Base-by-base conservation (phyloP, 2,113 vertebrate species). In the Cryptomyrus ogoouensis region DNA sequence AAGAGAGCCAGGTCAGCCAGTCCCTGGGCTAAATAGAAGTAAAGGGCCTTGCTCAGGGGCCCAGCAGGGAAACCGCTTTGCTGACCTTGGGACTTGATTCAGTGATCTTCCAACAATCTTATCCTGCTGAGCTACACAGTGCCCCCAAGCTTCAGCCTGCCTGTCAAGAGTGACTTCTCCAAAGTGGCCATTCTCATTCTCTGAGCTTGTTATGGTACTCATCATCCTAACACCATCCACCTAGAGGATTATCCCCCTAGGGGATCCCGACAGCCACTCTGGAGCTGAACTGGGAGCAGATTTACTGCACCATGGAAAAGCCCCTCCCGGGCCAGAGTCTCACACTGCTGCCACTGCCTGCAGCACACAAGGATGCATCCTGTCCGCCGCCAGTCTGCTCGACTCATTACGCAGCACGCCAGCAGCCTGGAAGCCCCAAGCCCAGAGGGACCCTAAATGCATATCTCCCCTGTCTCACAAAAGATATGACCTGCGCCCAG, bases 341-440 rank as follows among this genome's bases (percentile, higher is more conserved):
- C 13, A 50, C 31, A 42, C 80, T 87, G 53, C 90, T 83, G 89
- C 90, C 90, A 88, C 90, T 90, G 88, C 90, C 85, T 74, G 66
- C 52, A 88, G 83, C 91, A 89, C 88, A 46, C 35, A 27, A 47
- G 85, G 83, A 49, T 87, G 84, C 89, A 91, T 93, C 89, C 90
- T 91, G 90, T 83, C 85, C 89, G 53, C 58, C 89, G 27, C 62
- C 62, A 56, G 66, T 92, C 91, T 93, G 93, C 53, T 93, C 87
- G 91, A 92, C 89, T 93, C 92, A 92, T 93, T 90, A 93, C 19
- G 47, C 46, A 80, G 80, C 47, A 90, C 91, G 91, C 83, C 87
- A 90, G 90, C 90, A 53, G 87, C 91, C 90, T 62, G 90, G 90
- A 93, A 91, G 91, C 88, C 88, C 27, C 19, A 10, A 21, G 49